Base-by-base conservation (phyloP, 2,888 invertebrate species). In the Frankliniella intonsa region DNA sequence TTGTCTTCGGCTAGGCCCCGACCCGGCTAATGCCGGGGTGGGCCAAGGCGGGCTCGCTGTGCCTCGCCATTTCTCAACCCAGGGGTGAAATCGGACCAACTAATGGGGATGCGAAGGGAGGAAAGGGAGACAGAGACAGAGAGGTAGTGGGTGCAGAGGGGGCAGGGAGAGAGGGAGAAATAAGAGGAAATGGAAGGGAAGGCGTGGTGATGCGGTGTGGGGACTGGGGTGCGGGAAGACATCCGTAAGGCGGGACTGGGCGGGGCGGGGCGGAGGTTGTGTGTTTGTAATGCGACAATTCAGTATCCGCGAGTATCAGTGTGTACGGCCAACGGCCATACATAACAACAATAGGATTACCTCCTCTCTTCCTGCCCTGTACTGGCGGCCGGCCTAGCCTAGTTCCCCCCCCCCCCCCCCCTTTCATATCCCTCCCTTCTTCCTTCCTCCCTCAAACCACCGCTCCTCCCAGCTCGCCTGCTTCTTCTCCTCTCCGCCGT, bases 331-430 rank as follows among this genome's bases (percentile, higher is more conserved):
- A 38, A 38, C 62, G 17, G n/a, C 62, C 62, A 62, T 62, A 62
- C n/a, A 62, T 62, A 62, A 62, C 62, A 62, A 62, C 62, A 62
- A 62, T 62, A 62, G 62, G 62, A 62, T 62, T 62, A 62, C 62
- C n/a, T 19, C 62, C 62, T n/a, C 62, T 62, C 17, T n/a, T 62
- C 62, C 62, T 62, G 14, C 38, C 38, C 38, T 38, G 38, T 5
- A 38, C 38, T 38, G 3, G 5, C 38, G n/a, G n/a, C n/a, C n/a
- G n/a, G n/a, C n/a, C n/a, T 3, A 55, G 19, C 55, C 55, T 10
- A 8, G n/a, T n/a, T 14, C 62, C 62, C 0, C 62, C 14, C 11
- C 62, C 11, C 62, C 62, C 62, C n/a, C 17, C 62, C 17, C 1
- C 14, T 3, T 8, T 8, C 55, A 55, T 55, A 2, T 55, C 55